Conservation (phyloP, 30 jellyfish, hydroid and myxozoan genomes). For the Aurelia sp. region DNA sequence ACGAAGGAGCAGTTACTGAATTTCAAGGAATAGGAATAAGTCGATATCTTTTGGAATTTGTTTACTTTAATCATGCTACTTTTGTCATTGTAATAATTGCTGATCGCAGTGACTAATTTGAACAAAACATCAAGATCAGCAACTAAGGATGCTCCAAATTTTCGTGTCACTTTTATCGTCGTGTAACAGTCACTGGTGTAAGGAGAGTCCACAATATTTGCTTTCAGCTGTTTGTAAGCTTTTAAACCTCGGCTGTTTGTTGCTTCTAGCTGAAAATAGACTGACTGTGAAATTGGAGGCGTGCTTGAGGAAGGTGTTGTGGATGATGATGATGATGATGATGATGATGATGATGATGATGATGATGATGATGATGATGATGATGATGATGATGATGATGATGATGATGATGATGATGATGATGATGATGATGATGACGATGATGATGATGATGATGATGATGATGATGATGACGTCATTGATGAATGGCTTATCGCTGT, state of each 20-base stretch:
- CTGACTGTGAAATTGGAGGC: background rate
- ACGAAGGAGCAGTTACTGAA: slow-evolving; percentile 81
- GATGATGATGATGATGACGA: background rate
- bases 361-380: background rate
- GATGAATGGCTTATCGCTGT: background rate
- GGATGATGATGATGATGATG: no score
- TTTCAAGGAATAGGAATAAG: slow-evolving; percentile 16
- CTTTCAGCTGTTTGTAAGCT: slow-evolving; percentile 15
- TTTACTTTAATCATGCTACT: slow-evolving; percentile 43
- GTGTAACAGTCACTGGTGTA: slow-evolving; percentile 79
- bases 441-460: background rate
- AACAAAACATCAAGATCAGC: slow-evolving; percentile 66
- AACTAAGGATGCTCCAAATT: slow-evolving; percentile 8
- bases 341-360: background rate
- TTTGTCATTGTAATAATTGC: slow-evolving; percentile 50
- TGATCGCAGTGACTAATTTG: slow-evolving; percentile 19
- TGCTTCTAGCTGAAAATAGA: slow-evolving; percentile 74
- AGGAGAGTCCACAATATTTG: slow-evolving; percentile 47
- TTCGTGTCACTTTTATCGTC: slow-evolving; percentile 40
- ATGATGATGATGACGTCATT: background rate
- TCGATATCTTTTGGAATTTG: slow-evolving; percentile 32
- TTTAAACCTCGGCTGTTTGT: slow-evolving; percentile 72
- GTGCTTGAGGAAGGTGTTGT: background rate
- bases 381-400: background rate
- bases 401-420: no score